These are phyloP conservation scores for Cabera pusaria DNA, from an alignment of 2,888 invertebrate genomes.

Conservation along the genomic window DNA sequence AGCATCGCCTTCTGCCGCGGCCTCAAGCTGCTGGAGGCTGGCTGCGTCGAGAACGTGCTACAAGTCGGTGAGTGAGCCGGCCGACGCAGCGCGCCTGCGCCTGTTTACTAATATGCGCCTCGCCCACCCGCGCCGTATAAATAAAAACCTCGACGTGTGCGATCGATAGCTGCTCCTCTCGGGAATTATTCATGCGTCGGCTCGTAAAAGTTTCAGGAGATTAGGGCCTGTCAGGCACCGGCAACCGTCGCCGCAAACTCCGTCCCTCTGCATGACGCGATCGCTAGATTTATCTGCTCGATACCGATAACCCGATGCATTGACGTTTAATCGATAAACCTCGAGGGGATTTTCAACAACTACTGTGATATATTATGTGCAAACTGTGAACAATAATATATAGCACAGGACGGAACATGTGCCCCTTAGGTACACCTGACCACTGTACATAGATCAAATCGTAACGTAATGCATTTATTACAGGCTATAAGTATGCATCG, in stretches of 20 bases:
- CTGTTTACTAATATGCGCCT: slow-evolving; percentile 83
- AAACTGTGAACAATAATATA: slow-evolving; percentile 8
- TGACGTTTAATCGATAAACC: slow-evolving; percentile 52
- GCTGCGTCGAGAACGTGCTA: slow-evolving; percentile 92
- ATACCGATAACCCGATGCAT: slow-evolving; percentile 53
- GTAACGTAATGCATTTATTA: slow-evolving; percentile 50
- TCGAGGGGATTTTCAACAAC: slow-evolving; percentile 17
- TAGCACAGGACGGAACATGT: slow-evolving; percentile 41
- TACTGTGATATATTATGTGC: slow-evolving; percentile 16
- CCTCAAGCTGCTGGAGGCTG: slow-evolving; percentile 91
- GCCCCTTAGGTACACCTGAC: slow-evolving; percentile 45
- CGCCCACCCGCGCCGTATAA: slow-evolving; percentile 82
- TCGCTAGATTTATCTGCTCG: slow-evolving; percentile 50
- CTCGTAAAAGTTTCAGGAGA: slow-evolving; percentile 75
- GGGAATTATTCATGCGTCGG: slow-evolving; percentile 82
- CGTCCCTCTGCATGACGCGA: slow-evolving; percentile 28
- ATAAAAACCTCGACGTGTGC: slow-evolving; percentile 83
- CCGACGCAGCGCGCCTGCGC: slow-evolving; percentile 65
- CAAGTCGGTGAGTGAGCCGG: slow-evolving; percentile 93
- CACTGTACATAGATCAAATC: slow-evolving; percentile 46
- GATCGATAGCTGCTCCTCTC: slow-evolving; percentile 82
- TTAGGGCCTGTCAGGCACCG: slow-evolving; percentile 56
- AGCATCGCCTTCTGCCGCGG: slow-evolving; percentile 94
- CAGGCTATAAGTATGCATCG: slow-evolving; percentile 49
- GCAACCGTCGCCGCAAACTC: slow-evolving; percentile 37